Evolutionary conservation across 2,797 vertebrate genomes (phyloP).

Genomic region (Tadarida brasiliensis): DNA sequence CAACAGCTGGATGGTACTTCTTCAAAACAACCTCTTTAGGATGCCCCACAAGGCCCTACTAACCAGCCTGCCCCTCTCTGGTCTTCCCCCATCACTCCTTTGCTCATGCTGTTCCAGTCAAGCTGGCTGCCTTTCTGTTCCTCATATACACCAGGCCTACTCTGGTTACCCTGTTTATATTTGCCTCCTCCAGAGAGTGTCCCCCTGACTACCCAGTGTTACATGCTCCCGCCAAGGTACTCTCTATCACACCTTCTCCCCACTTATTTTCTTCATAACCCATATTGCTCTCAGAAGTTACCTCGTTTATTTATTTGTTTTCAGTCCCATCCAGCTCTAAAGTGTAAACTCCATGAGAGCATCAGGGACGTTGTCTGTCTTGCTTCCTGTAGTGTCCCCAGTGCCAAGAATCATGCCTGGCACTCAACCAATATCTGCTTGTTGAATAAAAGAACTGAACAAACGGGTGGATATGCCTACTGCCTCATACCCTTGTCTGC

Average conservation of each 20-base stretch:
- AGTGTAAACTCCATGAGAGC: neutral
- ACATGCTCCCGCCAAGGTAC: neutral
- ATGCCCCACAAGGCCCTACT: neutral
- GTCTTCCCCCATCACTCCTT: neutral
- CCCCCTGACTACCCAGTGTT: neutral
- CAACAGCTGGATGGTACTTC: neutral
- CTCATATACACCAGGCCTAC: neutral
- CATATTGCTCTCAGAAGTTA: neutral
- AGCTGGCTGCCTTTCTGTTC: neutral
- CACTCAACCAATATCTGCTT: neutral
- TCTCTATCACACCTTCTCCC: neutral
- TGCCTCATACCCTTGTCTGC: neutral
- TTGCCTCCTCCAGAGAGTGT: neutral
- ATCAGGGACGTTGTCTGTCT: neutral
- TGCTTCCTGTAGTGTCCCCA: neutral
- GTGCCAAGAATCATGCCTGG: neutral
- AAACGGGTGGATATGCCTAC: neutral
- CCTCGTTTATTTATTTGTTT: neutral
- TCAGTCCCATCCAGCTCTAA: neutral
- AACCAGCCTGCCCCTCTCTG: neutral
- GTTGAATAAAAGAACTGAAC: neutral
- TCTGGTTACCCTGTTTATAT: neutral
- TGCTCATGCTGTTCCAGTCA: neutral
- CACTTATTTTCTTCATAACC: conserved; percentile 1
- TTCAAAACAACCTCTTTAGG: neutral